Conservation (phyloP, 2,797 vertebrate species). For the Neosalanx taihuensis region DNA sequence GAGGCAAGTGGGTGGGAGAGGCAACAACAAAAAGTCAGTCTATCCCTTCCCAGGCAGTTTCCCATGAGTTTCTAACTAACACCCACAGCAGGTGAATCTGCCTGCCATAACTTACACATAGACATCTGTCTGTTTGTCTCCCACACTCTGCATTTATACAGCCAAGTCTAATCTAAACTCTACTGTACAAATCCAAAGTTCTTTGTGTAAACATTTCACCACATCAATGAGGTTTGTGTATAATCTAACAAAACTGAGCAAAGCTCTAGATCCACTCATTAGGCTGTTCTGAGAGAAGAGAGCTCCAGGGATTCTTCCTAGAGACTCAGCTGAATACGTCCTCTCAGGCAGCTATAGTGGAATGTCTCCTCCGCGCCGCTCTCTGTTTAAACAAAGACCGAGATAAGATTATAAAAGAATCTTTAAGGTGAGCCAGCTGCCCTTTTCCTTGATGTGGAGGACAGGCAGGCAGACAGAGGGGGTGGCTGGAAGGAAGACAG, state of each 20-base stretch:
- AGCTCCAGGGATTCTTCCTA: constrained; percentile 48
- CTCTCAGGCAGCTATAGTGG: constrained; percentile 55
- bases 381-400: constrained; percentile 74
- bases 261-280: too few species aligned
- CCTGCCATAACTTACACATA: too few species aligned
- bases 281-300: too few species aligned
- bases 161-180: too few species aligned
- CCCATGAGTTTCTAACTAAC: neutral
- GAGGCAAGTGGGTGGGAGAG: constrained; percentile 13
- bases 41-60: neutral
- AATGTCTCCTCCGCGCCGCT: constrained; percentile 69
- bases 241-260: too few species aligned
- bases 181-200: too few species aligned
- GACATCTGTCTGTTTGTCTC: neutral
- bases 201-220: too few species aligned
- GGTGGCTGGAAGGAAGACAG: too few species aligned
- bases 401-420: constrained; percentile 80
- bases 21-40: constrained; percentile 26
- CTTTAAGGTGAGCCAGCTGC: constrained; percentile 72
- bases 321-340: constrained; percentile 60
- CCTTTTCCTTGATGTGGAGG: constrained; percentile 59
- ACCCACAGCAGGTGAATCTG: neutral
- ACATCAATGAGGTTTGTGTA: too few species aligned
- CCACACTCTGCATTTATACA: neutral
- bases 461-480: constrained; percentile 43